These are phyloP conservation scores for Alethe diademata DNA, from an alignment of 2,113 vertebrate genomes.

Conservation along the genomic window DNA sequence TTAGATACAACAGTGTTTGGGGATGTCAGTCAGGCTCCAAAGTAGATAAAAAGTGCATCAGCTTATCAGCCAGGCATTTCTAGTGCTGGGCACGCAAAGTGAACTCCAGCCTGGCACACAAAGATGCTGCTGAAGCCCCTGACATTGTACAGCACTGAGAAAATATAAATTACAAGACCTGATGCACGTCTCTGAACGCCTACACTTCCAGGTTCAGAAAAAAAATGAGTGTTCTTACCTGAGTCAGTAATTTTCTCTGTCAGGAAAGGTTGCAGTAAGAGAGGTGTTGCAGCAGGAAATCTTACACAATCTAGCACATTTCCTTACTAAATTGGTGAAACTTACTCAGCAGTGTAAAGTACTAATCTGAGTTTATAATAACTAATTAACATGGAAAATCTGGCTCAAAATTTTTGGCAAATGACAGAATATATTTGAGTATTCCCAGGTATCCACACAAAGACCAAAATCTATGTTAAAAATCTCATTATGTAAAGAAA, in stretches of 20 bases:
- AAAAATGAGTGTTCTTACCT: neutral
- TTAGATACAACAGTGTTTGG: conserved; percentile 57
- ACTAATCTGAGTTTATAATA: neutral
- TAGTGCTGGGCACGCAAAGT: neutral
- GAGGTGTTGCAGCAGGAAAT: neutral
- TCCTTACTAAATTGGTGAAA: neutral
- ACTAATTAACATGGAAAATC: neutral
- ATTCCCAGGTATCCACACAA: neutral
- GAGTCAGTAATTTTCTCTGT: neutral
- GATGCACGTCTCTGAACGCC: neutral
- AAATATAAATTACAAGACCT: neutral
- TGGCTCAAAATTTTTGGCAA: neutral
- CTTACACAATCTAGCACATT: neutral
- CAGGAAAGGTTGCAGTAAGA: neutral
- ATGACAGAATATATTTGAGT: neutral
- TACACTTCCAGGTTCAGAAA: neutral
- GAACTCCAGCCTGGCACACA: neutral
- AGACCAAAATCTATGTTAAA: neutral
- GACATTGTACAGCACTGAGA: neutral
- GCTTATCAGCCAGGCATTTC: conserved; percentile 25
- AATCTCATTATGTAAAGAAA: neutral
- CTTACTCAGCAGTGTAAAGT: neutral
- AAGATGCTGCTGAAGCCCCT: neutral
- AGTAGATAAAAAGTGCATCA: conserved; percentile 35
- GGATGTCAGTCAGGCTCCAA: conserved; percentile 55